phyloP scores from a whole-genome alignment of 2,888 invertebrate species.

The Eueremaeus valkanovi region DNA sequence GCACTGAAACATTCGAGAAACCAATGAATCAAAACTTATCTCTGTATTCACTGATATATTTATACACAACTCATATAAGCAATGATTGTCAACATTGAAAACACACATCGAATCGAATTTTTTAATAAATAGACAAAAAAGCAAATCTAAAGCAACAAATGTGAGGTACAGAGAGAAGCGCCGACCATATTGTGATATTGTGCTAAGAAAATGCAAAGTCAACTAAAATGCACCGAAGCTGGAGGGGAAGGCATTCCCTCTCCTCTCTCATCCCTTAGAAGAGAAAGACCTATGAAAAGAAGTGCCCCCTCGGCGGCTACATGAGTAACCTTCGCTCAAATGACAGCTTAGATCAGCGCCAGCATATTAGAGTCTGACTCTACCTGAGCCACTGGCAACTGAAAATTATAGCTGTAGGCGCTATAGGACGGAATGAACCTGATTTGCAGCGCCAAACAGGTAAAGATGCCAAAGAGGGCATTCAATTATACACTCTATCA shows the following conservation, averaged over 20 bases:
- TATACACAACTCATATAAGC: not conserved
- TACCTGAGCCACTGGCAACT: constrained; percentile 6
- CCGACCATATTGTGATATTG: constrained; percentile 24
- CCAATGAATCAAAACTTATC: not conserved
- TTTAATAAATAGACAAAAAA: not conserved
- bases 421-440: not conserved
- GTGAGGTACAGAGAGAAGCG: constrained; percentile 19
- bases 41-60: not conserved
- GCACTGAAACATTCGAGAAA: not conserved
- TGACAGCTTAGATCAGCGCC: not conserved
- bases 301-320: constrained; percentile 14
- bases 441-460: constrained; percentile 23
- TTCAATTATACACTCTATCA: too few relatives aligned
- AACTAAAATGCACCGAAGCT: constrained; percentile 23
- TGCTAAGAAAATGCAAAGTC: constrained; percentile 26
- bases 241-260: constrained; percentile 13
- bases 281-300: not conserved
- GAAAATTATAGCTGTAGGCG: not conserved
- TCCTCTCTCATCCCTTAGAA: not conserved
- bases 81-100: not conserved
- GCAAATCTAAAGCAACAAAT: not conserved
- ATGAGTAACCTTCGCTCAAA: constrained; percentile 15
- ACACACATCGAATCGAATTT: not conserved
- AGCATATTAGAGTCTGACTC: not conserved
- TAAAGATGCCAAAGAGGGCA: constrained; percentile 11